phyloP scores from a whole-genome alignment of 2,888 invertebrate species.

The Drosophila paranaensis region DNA sequence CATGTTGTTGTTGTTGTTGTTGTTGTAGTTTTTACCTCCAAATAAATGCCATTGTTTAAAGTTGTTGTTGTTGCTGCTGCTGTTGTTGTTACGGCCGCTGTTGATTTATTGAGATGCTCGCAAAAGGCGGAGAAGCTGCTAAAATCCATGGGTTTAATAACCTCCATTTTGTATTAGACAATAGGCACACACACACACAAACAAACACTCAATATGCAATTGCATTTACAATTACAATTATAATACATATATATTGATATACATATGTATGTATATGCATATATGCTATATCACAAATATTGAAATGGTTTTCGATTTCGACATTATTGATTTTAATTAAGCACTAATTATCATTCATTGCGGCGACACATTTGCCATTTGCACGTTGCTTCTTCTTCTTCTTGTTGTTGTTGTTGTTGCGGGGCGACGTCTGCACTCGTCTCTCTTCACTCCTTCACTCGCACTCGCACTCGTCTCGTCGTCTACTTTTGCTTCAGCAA shows the following conservation, averaged over 20 bases:
- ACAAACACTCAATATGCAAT: conserved; percentile 17
- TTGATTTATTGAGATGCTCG: conserved; percentile 82
- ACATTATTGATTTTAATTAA: conserved; percentile 79
- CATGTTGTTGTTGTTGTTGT: conserved; percentile 23
- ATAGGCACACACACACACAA: conserved; percentile 20
- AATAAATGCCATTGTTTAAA: conserved; percentile 80
- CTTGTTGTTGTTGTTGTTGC: not conserved
- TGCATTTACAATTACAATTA: conserved; percentile 28
- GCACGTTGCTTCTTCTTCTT: conserved; percentile 57
- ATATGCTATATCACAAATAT: conserved; percentile 51
- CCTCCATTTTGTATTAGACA: conserved; percentile 77
- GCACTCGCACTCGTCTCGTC: conserved; percentile 32
- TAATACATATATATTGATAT: conserved; percentile 17
- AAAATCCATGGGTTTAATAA: conserved; percentile 84
- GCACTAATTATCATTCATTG: conserved; percentile 77
- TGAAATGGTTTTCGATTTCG: conserved; percentile 60
- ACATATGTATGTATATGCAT: conserved; percentile 14
- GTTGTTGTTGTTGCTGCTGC: conserved; percentile 49
- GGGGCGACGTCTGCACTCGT: too few species aligned
- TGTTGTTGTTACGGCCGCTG: conserved; percentile 62
- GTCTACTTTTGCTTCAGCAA: conserved; percentile 65
- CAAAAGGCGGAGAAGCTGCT: conserved; percentile 83
- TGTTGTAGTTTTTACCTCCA: conserved; percentile 70
- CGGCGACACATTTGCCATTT: conserved; percentile 64
- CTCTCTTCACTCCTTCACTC: conserved; percentile 14